A percentile compares a stretch with the other conserved stretches of the same genome.
phyloP scores from a whole-genome alignment of 2,888 invertebrate species.

The Dinocampus coccinellae region DNA sequence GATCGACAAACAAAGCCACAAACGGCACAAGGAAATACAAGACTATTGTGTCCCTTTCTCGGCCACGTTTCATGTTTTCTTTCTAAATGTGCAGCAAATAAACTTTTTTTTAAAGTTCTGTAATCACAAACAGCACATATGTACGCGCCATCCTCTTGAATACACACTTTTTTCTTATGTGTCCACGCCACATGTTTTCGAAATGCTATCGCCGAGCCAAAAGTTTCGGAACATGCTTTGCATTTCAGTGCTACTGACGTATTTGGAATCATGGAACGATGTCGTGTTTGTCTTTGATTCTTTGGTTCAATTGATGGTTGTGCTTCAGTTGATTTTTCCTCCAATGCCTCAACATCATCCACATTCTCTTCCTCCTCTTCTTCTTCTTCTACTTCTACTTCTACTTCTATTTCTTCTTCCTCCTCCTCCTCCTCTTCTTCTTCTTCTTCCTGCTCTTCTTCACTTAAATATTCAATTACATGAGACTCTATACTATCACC shows the following conservation, averaged over 20 bases:
- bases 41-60: conserved; percentile 50
- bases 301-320: not conserved
- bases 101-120: conserved; percentile 58
- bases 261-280: conserved; percentile 5
- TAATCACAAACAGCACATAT: conserved; percentile 66
- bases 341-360: conserved; percentile 21
- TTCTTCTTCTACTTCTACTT: conserved; percentile 30
- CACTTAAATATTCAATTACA: conserved; percentile 4
- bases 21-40: conserved; percentile 60
- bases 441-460: conserved; percentile 12
- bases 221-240: conserved; percentile 61
- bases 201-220: conserved; percentile 57
- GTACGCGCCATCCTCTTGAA: conserved; percentile 62
- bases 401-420: conserved; percentile 3
- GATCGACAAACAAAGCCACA: conserved; percentile 66
- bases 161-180: conserved; percentile 64
- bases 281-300: conserved; percentile 21
- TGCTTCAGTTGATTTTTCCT: conserved; percentile 22
- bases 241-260: conserved; percentile 54
- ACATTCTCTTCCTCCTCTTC: conserved; percentile 38
- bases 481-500: conserved; percentile 18
- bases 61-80: conserved; percentile 65
- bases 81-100: conserved; percentile 61
- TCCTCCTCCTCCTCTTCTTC: not conserved
- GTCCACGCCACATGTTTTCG: conserved; percentile 66